A percentile compares a stretch with the other conserved stretches of the same genome.
phyloP scores from a whole-genome alignment of 1,140 invertebrate genomes.

The Solen grandis region DNA sequence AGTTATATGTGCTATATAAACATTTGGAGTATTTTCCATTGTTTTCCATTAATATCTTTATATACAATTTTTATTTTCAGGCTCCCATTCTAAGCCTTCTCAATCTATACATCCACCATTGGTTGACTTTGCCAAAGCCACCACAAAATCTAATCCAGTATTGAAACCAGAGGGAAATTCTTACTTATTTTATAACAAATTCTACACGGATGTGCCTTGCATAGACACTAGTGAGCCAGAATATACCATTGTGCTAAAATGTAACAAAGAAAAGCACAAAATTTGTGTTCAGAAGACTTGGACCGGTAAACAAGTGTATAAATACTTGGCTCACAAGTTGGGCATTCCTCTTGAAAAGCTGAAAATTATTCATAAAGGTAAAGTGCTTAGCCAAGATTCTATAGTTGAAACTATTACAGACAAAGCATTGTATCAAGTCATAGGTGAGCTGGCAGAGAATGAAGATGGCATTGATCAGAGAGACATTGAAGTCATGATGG shows the following conservation, averaged over 20 bases:
- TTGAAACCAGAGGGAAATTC: constrained; percentile 20
- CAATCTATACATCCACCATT: constrained; percentile 9
- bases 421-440: constrained; percentile 70
- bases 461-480: constrained; percentile 65
- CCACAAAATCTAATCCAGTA: not conserved
- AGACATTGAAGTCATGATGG: constrained; percentile 73
- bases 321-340: constrained; percentile 58
- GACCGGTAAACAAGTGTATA: constrained; percentile 63
- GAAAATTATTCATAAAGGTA: constrained; percentile 74
- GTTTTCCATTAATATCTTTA: too few species aligned
- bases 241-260: constrained; percentile 65
- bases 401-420: constrained; percentile 58
- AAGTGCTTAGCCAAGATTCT: constrained; percentile 57
- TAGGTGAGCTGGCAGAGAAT: constrained; percentile 69
- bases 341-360: constrained; percentile 68
- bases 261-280: constrained; percentile 69
- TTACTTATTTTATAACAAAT: constrained; percentile 58
- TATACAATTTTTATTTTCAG: too few species aligned
- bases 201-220: constrained; percentile 59
- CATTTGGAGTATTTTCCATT: too few species aligned
- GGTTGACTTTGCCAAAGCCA: constrained; percentile 56
- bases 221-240: constrained; percentile 51
- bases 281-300: constrained; percentile 64
- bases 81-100: too few species aligned
- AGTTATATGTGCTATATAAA: too few species aligned